Percentiles rank a stretch among this genome's conserved stretches.
These are phyloP conservation scores for Cantharis nigra DNA, from an alignment of 2,888 invertebrate genomes.

Conservation along the genomic window DNA sequence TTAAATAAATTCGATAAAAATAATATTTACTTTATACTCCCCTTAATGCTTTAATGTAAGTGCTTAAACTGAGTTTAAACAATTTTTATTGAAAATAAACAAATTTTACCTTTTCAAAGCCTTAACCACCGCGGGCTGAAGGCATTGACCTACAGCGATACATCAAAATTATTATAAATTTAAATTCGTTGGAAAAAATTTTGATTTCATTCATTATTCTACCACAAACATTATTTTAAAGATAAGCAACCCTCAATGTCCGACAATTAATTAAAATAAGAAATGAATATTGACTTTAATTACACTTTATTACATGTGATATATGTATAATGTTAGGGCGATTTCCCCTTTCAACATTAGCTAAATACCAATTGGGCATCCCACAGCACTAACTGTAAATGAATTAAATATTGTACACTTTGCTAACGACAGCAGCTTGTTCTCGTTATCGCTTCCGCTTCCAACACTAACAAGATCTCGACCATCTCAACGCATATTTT, in stretches of 20 bases:
- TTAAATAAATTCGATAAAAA: too few species aligned
- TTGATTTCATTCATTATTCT: neutral
- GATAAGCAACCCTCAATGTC: neutral
- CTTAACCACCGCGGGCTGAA: neutral
- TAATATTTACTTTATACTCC: too few species aligned
- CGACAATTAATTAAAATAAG: neutral
- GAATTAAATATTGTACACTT: slow-evolving; percentile 42
- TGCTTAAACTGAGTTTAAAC: too few species aligned
- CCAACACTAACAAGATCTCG: slow-evolving; percentile 28
- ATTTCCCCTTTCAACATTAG: slow-evolving; percentile 33
- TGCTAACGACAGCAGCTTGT: slow-evolving; percentile 33
- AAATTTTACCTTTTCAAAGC: neutral
- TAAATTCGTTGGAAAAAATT: neutral
- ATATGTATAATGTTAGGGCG: slow-evolving; percentile 39
- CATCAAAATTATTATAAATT: neutral
- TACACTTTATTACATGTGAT: slow-evolving; percentile 25
- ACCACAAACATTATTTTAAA: neutral
- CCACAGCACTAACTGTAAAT: slow-evolving; percentile 37
- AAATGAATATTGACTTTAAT: neutral
- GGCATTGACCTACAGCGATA: neutral
- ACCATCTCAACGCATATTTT: slow-evolving; percentile 24
- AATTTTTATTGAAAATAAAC: too few species aligned
- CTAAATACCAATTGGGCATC: slow-evolving; percentile 21
- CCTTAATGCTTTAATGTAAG: too few species aligned
- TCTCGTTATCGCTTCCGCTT: slow-evolving; percentile 30